Evolutionary conservation across 1,140 invertebrate genomes (phyloP).

Genomic region (Planococcus citri): DNA sequence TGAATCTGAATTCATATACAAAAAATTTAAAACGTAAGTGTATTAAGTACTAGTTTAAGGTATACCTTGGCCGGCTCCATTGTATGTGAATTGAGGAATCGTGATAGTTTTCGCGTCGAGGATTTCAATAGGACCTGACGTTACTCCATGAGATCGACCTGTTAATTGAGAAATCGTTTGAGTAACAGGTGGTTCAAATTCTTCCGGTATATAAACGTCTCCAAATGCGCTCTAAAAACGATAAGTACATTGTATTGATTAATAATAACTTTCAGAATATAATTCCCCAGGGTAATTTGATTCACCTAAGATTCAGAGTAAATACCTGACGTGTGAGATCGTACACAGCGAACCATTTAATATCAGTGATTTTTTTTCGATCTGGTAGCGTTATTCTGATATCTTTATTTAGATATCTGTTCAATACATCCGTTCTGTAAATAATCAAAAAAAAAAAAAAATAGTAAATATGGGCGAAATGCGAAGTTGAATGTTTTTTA

Average conservation of each 20-base stretch:
- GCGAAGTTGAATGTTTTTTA: no score
- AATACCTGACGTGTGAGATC: constrained; percentile 48
- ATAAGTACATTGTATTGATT: no score
- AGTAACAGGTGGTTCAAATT: constrained; percentile 71
- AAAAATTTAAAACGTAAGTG: constrained; percentile 21
- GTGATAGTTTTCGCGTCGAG: constrained; percentile 68
- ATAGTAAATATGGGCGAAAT: no score
- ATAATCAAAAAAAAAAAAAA: background rate
- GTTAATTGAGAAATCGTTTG: constrained; percentile 58
- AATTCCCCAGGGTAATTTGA: no score
- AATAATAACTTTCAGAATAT: no score
- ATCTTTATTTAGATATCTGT: constrained; percentile 73
- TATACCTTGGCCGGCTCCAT: constrained; percentile 47
- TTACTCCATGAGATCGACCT: constrained; percentile 50
- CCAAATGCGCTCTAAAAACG: constrained; percentile 60
- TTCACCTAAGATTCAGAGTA: background rate
- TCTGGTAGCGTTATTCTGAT: constrained; percentile 72
- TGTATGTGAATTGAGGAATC: constrained; percentile 62
- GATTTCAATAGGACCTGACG: constrained; percentile 59
- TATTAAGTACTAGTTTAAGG: no score
- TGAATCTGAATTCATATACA: background rate
- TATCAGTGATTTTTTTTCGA: constrained; percentile 70
- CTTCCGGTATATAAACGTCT: constrained; percentile 80
- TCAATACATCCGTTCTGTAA: constrained; percentile 71
- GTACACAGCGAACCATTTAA: constrained; percentile 84